These are phyloP conservation scores for Globia sparganii DNA, from an alignment of 2,888 invertebrate species.

Conservation along the genomic window DNA sequence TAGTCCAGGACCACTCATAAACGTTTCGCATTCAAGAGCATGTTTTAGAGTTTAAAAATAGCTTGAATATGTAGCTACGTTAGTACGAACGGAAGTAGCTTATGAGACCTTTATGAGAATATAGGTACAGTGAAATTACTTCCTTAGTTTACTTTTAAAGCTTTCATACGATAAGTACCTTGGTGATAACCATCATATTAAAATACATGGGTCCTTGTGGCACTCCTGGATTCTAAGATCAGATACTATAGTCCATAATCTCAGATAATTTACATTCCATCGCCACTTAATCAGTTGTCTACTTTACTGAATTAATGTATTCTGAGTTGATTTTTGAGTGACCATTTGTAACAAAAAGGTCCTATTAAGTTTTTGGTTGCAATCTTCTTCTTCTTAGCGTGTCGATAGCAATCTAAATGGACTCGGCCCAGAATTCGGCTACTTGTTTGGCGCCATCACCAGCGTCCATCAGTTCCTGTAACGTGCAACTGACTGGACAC, in stretches of 20 bases:
- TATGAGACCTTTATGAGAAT: constrained; percentile 8
- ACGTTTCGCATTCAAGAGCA: not conserved
- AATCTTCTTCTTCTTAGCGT: no score
- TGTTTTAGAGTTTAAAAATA: constrained; percentile 5
- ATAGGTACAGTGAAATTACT: constrained; percentile 20
- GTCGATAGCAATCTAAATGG: no score
- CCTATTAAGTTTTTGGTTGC: not conserved
- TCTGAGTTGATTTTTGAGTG: not conserved
- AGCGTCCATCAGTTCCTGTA: no score
- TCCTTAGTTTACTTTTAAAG: constrained; percentile 26
- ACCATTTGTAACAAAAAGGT: not conserved
- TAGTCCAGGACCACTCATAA: not conserved
- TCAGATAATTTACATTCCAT: not conserved
- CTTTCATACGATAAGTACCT: constrained; percentile 12
- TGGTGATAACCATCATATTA: constrained; percentile 6
- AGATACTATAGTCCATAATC: not conserved
- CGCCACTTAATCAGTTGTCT: not conserved
- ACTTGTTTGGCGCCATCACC: no score
- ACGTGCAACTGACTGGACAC: no score
- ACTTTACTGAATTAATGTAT: not conserved
- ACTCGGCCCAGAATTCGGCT: no score
- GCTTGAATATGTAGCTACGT: not conserved
- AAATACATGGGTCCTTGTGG: constrained; percentile 1
- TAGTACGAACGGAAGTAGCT: constrained; percentile 2
- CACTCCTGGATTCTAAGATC: not conserved